Conservation (phyloP, 1,140 invertebrate species). For the Drosophila nikananu region DNA sequence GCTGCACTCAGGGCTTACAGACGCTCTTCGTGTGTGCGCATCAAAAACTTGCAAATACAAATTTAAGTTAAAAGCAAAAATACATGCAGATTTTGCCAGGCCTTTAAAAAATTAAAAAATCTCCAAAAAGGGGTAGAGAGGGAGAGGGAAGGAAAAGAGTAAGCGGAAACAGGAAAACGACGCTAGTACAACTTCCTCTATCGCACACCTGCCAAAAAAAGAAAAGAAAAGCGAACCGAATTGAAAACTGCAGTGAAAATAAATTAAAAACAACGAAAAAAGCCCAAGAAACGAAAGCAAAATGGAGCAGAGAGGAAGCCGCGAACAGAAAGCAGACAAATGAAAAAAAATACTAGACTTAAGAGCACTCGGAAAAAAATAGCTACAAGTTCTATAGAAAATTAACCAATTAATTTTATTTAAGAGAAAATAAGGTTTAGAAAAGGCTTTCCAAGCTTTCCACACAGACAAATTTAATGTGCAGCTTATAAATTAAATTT, state of each 20-base stretch:
- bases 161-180: slow-evolving; percentile 63
- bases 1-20: slow-evolving; percentile 1
- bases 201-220: slow-evolving; percentile 12
- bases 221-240: slow-evolving; percentile 14
- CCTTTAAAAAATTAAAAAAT: slow-evolving; percentile 13
- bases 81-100: slow-evolving; percentile 61
- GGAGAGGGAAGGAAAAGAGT: background rate
- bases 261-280: slow-evolving; percentile 35
- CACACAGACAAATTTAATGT: no score
- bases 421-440: background rate
- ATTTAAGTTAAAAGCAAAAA: slow-evolving; percentile 45
- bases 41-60: slow-evolving; percentile 36
- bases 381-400: background rate
- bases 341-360: slow-evolving; percentile 4
- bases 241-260: slow-evolving; percentile 44
- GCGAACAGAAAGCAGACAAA: slow-evolving; percentile 26
- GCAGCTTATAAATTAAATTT: background rate
- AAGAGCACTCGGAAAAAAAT: slow-evolving; percentile 6
- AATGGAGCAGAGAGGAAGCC: slow-evolving; percentile 33
- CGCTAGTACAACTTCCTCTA: slow-evolving; percentile 63
- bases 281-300: slow-evolving; percentile 27
- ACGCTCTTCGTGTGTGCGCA: slow-evolving; percentile 11
- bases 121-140: background rate
- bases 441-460: background rate
- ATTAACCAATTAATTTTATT: background rate